These are phyloP conservation scores for Bryconaethiops microstoma DNA, from an alignment of 2,797 vertebrate genomes.

Conservation along the genomic window DNA sequence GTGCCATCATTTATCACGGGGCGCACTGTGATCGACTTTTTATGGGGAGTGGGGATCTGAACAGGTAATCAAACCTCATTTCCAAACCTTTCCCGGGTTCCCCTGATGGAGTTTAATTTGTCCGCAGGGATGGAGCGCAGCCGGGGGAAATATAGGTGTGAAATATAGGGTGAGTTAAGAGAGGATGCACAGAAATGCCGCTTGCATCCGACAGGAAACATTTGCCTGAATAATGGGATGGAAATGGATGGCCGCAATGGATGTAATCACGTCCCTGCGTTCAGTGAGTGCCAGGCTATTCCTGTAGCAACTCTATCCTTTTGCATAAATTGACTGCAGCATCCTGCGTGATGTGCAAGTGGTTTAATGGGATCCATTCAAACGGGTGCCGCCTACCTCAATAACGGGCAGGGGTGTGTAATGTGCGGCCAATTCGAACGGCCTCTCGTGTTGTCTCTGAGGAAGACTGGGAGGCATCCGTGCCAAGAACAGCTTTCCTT, in stretches of 20 bases:
- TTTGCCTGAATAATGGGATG: slow-evolving; percentile 40
- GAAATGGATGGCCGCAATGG: slow-evolving; percentile 41
- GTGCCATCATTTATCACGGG: slow-evolving; percentile 29
- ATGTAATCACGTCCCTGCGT: slow-evolving; percentile 45
- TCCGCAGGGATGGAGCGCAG: not conserved
- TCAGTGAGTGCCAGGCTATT: slow-evolving; percentile 1
- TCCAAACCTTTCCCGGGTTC: slow-evolving; percentile 18
- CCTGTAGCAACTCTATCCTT: slow-evolving; percentile 17
- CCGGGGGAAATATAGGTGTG: not conserved
- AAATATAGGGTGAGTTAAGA: not conserved
- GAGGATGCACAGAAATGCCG: not conserved
- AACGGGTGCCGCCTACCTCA: slow-evolving; percentile 32
- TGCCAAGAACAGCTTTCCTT: not conserved
- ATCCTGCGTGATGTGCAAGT: slow-evolving; percentile 12
- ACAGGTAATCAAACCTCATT: slow-evolving; percentile 37
- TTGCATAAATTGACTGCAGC: slow-evolving; percentile 31
- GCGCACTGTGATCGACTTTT: slow-evolving; percentile 24
- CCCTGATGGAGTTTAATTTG: slow-evolving; percentile 24
- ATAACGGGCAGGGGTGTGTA: slow-evolving; percentile 26
- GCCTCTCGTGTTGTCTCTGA: not conserved
- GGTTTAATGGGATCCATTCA: slow-evolving; percentile 42
- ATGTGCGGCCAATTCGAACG: slow-evolving; percentile 18
- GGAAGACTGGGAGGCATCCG: not conserved
- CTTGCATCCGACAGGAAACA: slow-evolving; percentile 36
- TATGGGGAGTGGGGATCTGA: slow-evolving; percentile 1